Evolutionary conservation across 1,140 invertebrate genomes (phyloP), one percentile per base, ranked within the genome.

Genomic region (Pogonognathellus flavescens): DNA sequence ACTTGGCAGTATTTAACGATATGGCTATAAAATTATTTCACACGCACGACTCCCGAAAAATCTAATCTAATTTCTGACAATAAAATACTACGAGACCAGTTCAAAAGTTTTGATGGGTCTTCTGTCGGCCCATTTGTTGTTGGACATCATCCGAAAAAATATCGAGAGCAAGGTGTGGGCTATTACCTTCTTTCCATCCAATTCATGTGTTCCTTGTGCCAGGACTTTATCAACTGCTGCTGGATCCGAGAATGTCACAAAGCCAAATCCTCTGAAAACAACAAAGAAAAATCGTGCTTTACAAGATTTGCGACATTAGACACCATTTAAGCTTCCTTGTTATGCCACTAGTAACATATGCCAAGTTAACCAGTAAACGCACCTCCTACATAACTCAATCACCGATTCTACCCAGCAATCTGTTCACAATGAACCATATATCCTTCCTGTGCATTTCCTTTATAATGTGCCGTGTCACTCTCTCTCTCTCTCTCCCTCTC

Each of bases 261-360:
- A 98, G 91, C 97, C 97, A 92, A 99, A 99, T 90, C 97, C 97
- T 93, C 97, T 99, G 94, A 88, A 95, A 95, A 90, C 93, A 90
- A 92, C 90, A 90, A 91, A 91, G 50, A 70, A 85, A 31, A 81
- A 31, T 22, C 10, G 62, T 22, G 18, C 2, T 57, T 81, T 55
- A 81, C 50, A 81, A 81, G 50, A 55, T 81, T 81, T 53, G 14
- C 80, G 31, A 53, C 80, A 22, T 81, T 81, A 9, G 50, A 81
- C 53, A 41, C 66, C 8, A 72, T 72, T 72, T 49, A 72, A 25
- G 41, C 25, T 18, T 49, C 41, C 66, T 72, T 25, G 66, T 72
- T 72, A 22, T 72, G 20, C 13, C 11, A 62, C 60, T n/a, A 41
- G 13, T 22, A 72, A 72, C 25, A 72, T 72, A 72, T 49, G 41